Evolutionary conservation across 2,888 invertebrate genomes (phyloP).

Genomic region (Cerastis leucographa): DNA sequence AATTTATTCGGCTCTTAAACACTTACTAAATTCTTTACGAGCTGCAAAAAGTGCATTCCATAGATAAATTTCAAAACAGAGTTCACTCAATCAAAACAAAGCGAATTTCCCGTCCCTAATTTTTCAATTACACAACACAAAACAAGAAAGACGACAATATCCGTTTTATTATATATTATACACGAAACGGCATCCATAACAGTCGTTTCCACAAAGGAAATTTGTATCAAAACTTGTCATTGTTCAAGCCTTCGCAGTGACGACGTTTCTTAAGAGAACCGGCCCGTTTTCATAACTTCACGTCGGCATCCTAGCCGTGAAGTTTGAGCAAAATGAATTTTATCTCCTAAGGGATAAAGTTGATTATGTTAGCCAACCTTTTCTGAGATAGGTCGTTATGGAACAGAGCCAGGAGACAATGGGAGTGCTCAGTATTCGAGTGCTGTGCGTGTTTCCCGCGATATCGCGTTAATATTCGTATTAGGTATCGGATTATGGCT

Average conservation of each 20-base stretch:
- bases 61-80: neutral
- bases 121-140: constrained; percentile 62
- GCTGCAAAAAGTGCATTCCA: neutral
- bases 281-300: constrained; percentile 75
- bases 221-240: constrained; percentile 83
- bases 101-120: constrained; percentile 48
- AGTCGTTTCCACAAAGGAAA: constrained; percentile 80
- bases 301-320: constrained; percentile 60
- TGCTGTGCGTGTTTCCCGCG: constrained; percentile 81
- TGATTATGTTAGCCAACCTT: constrained; percentile 59
- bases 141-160: constrained; percentile 62
- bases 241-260: constrained; percentile 71
- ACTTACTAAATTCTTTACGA: neutral
- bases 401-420: constrained; percentile 72
- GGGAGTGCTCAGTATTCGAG: constrained; percentile 80
- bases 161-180: constrained; percentile 67
- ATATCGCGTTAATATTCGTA: constrained; percentile 83
- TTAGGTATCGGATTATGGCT: constrained; percentile 77
- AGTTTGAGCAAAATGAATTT: constrained; percentile 69
- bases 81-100: constrained; percentile 29
- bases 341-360: constrained; percentile 65
- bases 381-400: constrained; percentile 63
- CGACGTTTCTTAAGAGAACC: constrained; percentile 67
- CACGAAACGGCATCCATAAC: constrained; percentile 75
- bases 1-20: neutral